These are phyloP conservation scores for Diorhabda sublineata DNA, from an alignment of 1,140 invertebrate genomes.

Conservation along the genomic window DNA sequence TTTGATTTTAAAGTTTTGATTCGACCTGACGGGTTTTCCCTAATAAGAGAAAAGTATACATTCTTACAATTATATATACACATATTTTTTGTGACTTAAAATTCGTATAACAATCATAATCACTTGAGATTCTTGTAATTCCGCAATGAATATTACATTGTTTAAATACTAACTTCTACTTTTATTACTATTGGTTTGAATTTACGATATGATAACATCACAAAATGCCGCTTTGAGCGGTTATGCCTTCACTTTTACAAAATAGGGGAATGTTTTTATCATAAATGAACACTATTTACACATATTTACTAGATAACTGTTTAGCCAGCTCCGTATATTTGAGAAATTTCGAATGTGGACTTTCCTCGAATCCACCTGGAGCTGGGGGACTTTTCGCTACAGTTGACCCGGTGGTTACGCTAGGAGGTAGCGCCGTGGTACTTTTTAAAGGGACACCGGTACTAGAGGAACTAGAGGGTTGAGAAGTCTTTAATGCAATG, in stretches of 20 bases:
- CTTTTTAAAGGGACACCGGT: conserved; percentile 34
- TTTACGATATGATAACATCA: conserved; percentile 50
- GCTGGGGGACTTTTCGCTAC: conserved; percentile 37
- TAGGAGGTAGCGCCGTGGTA: conserved; percentile 28
- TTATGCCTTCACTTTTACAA: conserved; percentile 36
- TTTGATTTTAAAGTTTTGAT: conserved; percentile 16
- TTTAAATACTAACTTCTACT: conserved; percentile 36
- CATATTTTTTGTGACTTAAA: conserved; percentile 39
- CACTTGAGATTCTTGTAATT: conserved; percentile 42
- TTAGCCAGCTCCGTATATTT: conserved; percentile 96
- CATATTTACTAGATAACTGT: conserved; percentile 93
- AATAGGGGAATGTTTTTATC: conserved; percentile 40
- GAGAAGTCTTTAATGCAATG: conserved; percentile 56
- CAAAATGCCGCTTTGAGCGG: conserved; percentile 42
- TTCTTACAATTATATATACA: conserved; percentile 40
- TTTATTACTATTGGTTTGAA: conserved; percentile 42
- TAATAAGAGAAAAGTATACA: conserved; percentile 34
- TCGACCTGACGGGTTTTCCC: conserved; percentile 5
- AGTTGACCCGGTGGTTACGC: conserved; percentile 22
- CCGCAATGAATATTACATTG: conserved; percentile 37
- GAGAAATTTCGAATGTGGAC: conserved; percentile 92
- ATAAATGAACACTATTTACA: conserved; percentile 54
- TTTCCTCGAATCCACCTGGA: conserved; percentile 72
- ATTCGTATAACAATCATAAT: conserved; percentile 48
- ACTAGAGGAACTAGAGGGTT: conserved; percentile 50